A percentile compares a stretch with the other conserved stretches of the same genome.
Evolutionary conservation across 2,113 vertebrate genomes (phyloP).

Genomic region (Campylorhamphus procurvoides): DNA sequence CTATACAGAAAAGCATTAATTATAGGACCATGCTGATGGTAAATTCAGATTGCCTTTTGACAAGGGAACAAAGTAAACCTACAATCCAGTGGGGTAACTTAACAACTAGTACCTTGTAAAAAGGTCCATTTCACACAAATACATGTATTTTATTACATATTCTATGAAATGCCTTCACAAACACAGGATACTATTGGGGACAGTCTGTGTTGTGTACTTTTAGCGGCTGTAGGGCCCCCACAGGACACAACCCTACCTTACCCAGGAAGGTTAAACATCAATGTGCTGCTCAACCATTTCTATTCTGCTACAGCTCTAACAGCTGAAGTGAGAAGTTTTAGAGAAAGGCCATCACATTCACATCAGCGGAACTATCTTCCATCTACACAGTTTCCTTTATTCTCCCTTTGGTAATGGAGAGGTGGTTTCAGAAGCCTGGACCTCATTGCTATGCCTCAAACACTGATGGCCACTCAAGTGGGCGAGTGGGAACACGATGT

Average conservation of each 20-base stretch:
- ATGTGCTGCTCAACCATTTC: neutral
- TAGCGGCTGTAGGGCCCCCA: neutral
- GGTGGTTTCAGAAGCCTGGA: neutral
- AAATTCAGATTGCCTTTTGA: neutral
- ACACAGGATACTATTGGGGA: neutral
- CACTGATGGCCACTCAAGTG: neutral
- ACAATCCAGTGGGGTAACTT: neutral
- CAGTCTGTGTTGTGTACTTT: rapidly evolving
- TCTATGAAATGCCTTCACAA: neutral
- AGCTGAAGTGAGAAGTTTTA: neutral
- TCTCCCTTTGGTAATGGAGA: neutral
- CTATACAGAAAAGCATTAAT: neutral
- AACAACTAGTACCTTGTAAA: neutral
- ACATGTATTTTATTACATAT: neutral
- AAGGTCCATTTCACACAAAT: neutral
- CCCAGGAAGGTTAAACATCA: neutral
- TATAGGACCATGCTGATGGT: neutral
- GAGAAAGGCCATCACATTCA: neutral
- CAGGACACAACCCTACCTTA: neutral
- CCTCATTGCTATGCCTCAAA: neutral
- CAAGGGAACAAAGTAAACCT: neutral
- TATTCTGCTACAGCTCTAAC: neutral
- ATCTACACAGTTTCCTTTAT: neutral
- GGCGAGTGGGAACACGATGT: neutral
- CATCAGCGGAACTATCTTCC: neutral